Evolutionary conservation across 2,113 vertebrate genomes (phyloP), one percentile per base, ranked within the genome.

Genomic region (Scomber colias): DNA sequence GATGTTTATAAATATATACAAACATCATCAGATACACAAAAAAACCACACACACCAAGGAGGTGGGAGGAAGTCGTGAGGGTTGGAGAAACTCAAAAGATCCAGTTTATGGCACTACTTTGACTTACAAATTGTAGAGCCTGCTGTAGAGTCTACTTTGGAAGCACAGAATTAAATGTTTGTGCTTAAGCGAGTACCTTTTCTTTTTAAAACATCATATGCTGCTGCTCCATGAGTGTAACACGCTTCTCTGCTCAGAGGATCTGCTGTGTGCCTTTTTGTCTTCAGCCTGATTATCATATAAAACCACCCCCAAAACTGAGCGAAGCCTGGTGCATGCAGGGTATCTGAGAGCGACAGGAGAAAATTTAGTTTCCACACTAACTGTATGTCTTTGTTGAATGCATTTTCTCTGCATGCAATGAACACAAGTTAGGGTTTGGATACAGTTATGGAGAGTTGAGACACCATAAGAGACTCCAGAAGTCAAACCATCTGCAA

Each of bases 81-180:
- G 7, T 5, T 55, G 31, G 44, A 24, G 31, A 53, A 56, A 45
- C 57, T 46, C 30, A 3, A 31, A 16, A 76, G 44, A 27, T 56
- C 17, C 6, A 13, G 31, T 86, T 72, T n/a, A 12, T 15, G 51
- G 11, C 1, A 27, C 31, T 75, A 12, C 75, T 70, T 78, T 49
- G 59, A 88, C 59, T 79, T 81, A 56, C 72, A 75, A 88, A 86
- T 93, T 48, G 3, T 46, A 35, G 8, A 27, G 11, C 51, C 24
- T 51, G 56, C 46, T 13, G 48, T 27, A 27, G 24, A 27, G 48
- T 59, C 5, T 60, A 31, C 54, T 56, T 53, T 9, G 63, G 44
- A 82, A 19, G 21, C 49, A 30, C n/a, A 13, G 31, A 53, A 66
- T 71, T 55, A 77, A 62, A 51, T 3, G 53, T 44, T 67, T 31